Conservation (phyloP, 1,140 invertebrate genomes). For the Leptonema lineaticorne region DNA sequence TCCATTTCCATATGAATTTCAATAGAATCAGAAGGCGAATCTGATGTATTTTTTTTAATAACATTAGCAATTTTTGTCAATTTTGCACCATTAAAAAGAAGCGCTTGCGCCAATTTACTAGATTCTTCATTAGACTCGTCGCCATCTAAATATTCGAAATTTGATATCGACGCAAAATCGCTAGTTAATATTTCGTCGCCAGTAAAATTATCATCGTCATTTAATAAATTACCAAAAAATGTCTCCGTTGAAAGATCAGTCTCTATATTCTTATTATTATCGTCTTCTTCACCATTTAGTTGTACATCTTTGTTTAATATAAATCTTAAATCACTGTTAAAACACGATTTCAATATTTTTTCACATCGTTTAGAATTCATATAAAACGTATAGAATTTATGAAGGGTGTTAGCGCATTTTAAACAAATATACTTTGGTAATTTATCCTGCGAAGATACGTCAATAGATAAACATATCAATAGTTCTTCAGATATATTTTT, state of each 20-base stretch:
- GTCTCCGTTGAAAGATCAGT: slow-evolving; percentile 13
- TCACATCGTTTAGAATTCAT: slow-evolving; percentile 31
- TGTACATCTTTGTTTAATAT: background rate
- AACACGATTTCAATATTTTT: slow-evolving; percentile 7
- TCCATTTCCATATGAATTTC: slow-evolving; percentile 42
- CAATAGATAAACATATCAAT: slow-evolving; percentile 32
- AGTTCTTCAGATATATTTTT: slow-evolving; percentile 30
- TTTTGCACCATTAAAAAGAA: slow-evolving; percentile 31
- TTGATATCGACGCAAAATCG: slow-evolving; percentile 12
- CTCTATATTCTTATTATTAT: background rate
- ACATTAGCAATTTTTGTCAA: slow-evolving; percentile 33
- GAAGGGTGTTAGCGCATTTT: slow-evolving; percentile 25
- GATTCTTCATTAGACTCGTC: slow-evolving; percentile 8
- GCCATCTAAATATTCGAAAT: slow-evolving; percentile 26
- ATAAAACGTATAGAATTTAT: slow-evolving; percentile 33
- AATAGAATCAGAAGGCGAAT: slow-evolving; percentile 31
- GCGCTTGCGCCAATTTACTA: slow-evolving; percentile 24
- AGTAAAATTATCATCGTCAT: slow-evolving; percentile 32
- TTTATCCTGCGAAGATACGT: slow-evolving; percentile 31
- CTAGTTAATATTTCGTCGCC: slow-evolving; percentile 23
- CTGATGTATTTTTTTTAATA: background rate
- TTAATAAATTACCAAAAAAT: slow-evolving; percentile 29
- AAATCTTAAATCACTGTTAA: background rate
- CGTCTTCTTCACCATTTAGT: background rate
- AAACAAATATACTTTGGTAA: slow-evolving; percentile 35